Base-by-base conservation (phyloP, 2,888 invertebrate genomes). In the Cephonodes hylas region DNA sequence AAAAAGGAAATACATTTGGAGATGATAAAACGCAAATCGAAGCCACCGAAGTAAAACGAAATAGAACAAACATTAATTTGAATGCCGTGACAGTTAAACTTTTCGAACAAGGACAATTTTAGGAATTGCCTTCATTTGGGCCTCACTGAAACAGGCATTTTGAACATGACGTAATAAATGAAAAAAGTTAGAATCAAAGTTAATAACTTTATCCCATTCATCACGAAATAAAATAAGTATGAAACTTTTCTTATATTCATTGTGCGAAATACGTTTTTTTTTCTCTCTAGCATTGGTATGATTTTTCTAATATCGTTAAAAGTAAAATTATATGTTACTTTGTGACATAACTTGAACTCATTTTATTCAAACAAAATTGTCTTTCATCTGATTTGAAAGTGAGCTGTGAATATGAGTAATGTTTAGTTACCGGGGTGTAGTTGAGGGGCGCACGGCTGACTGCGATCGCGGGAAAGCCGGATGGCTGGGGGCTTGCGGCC, bases 401-500 rank as follows among this genome's bases (percentile, higher is more conserved):
- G 27, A 58, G 10, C 23, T 25, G 6, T 42, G 13, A 18, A 38
- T 42, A 42, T 45, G 7, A 7, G 20, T 31, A 20, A 38, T 44
- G 15, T 13, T 18, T 42, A 81, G 96, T 95, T 93, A 97, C 97
- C 95, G 97, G 97, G 94, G 96, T 97, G 93, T 97, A 97, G 94
- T 97, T 97, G 93, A 97, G 96, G 91, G 97, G 97, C 84, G 97
- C 97, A 87, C 97, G 96, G 94, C 97, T 97, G 85, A 97, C 97
- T 79, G 97, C 97, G 90, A 98, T 97, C 77, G 97, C 96, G 84
- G 98, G 97, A 93, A 98, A 98, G 82, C 97, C 97, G 83, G 98
- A 97, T 78, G 98, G 98, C 93, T 99, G 99, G 80, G 99, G 98
- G 93, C 98, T 98, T 78, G 98, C 97, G 79, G 98, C 98, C 93